Evolutionary conservation across 2,888 invertebrate species (phyloP).

Genomic region (Mimas tiliae): DNA sequence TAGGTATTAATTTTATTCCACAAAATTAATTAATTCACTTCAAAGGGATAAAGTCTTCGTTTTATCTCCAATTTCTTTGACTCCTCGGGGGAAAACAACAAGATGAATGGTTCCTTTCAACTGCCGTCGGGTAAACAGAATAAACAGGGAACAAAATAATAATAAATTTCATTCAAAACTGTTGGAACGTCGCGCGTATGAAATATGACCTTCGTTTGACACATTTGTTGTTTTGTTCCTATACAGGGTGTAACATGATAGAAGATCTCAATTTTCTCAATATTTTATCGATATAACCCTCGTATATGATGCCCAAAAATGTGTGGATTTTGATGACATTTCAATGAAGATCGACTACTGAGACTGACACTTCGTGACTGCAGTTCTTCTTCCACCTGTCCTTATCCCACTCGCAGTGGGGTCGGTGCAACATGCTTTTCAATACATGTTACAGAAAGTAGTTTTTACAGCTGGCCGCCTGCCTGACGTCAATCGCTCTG

Average conservation of each 20-base stretch:
- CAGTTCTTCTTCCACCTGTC: no score
- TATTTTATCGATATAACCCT: no score
- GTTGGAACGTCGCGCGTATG: background rate
- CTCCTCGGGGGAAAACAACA: constrained; percentile 34
- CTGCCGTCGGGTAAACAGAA: constrained; percentile 21
- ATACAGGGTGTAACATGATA: background rate
- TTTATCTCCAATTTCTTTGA: constrained; percentile 37
- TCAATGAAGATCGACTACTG: no score
- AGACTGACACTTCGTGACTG: no score
- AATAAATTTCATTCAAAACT: constrained; percentile 30
- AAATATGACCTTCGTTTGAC: background rate
- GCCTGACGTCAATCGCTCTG: no score
- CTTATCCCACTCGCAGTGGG: no score
- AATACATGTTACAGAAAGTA: no score
- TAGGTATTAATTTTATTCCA: background rate
- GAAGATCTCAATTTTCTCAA: no score
- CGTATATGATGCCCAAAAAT: no score
- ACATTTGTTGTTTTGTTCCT: background rate
- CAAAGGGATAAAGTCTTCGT: constrained; percentile 38
- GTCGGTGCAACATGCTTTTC: no score
- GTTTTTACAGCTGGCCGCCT: no score
- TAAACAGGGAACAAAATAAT: constrained; percentile 5
- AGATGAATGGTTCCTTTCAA: constrained; percentile 32
- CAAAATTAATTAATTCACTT: constrained; percentile 12
- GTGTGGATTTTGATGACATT: no score